Evolutionary conservation across 2,113 vertebrate genomes (phyloP).

Genomic region (Euleptes europaea): DNA sequence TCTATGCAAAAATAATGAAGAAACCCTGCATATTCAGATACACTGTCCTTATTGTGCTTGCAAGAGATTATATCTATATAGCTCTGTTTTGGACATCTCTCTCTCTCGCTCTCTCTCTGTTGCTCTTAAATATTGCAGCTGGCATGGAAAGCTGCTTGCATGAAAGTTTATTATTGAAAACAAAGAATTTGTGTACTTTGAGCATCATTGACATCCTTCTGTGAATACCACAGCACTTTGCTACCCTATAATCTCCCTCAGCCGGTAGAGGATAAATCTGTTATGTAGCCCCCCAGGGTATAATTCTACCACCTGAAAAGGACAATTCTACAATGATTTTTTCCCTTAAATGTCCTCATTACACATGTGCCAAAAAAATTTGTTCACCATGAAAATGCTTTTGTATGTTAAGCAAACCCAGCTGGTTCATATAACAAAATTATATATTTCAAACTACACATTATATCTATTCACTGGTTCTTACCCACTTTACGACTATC

Average conservation of each 20-base stretch:
- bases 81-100: neutral
- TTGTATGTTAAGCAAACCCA: conserved; percentile 19
- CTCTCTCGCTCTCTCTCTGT: neutral
- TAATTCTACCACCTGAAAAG: neutral
- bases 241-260: conserved; percentile 14
- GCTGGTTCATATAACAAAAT: conserved; percentile 19
- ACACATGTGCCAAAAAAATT: neutral
- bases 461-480: conserved; percentile 6
- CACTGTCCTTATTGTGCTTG: neutral
- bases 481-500: neutral
- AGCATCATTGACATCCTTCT: neutral
- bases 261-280: neutral
- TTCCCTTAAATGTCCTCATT: neutral
- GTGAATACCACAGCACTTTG: conserved; percentile 13
- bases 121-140: conserved; percentile 1
- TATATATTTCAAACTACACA: conserved; percentile 6
- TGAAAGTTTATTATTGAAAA: conserved; percentile 5
- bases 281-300: neutral
- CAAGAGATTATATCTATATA: neutral
- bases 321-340: conserved; percentile 15
- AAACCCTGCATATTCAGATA: neutral
- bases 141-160: neutral
- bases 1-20: neutral
- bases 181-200: neutral
- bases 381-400: neutral